Conservation (phyloP, 1,140 invertebrate genomes). For the Drosophila paulistorum region DNA sequence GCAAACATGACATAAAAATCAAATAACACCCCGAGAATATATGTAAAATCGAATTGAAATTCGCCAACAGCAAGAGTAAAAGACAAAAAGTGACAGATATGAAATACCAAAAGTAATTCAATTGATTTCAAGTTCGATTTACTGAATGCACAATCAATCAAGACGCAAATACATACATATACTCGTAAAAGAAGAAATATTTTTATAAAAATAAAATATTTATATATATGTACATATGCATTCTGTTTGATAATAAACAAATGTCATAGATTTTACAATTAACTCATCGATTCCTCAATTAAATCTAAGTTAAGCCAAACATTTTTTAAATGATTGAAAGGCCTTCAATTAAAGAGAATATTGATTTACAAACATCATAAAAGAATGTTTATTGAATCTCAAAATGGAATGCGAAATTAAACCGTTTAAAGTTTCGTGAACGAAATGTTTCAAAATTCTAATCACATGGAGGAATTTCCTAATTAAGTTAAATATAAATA, state of each 20-base stretch:
- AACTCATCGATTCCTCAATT: constrained; percentile 2
- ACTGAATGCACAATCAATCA: constrained; percentile 16
- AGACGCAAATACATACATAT: not conserved
- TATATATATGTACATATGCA: not conserved
- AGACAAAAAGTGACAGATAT: constrained; percentile 40
- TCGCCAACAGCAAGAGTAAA: constrained; percentile 28
- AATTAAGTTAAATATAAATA: too few relatives aligned
- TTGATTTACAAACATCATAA: not conserved
- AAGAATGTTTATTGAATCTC: too few relatives aligned
- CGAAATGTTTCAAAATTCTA: too few relatives aligned
- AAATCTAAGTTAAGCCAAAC: not conserved
- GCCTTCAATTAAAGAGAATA: not conserved
- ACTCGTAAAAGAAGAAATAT: not conserved
- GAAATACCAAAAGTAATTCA: constrained; percentile 47
- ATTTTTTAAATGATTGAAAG: not conserved
- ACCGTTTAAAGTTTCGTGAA: too few relatives aligned
- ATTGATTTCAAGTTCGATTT: constrained; percentile 42
- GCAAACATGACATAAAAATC: constrained; percentile 57
- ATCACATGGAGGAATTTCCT: too few relatives aligned
- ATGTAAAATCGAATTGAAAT: constrained; percentile 45
- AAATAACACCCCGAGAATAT: constrained; percentile 36
- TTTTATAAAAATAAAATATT: not conserved
- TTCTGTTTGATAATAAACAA: not conserved
- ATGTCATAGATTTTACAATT: not conserved
- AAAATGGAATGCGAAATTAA: too few relatives aligned